Conservation (phyloP, 2,113 vertebrate species). For the Garra rufa region DNA sequence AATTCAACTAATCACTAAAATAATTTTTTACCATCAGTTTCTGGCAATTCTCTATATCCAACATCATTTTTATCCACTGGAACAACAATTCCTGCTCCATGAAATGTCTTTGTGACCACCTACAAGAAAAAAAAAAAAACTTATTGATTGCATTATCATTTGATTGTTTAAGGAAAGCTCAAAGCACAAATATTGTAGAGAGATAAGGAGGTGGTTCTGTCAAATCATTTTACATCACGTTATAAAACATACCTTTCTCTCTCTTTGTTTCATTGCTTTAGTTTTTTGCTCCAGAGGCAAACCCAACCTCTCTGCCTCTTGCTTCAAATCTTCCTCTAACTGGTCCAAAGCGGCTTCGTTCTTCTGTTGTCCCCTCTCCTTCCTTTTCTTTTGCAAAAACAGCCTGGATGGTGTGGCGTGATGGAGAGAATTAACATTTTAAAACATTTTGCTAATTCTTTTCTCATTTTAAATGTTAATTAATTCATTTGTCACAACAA, state of each 20-base stretch:
- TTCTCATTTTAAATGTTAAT: not conserved
- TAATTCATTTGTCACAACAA: not conserved
- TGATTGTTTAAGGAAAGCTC: too few species aligned
- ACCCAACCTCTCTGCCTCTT: conserved; percentile 79
- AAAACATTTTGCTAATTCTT: not conserved
- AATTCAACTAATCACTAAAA: not conserved
- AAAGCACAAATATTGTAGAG: too few species aligned
- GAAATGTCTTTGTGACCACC: conserved; percentile 95
- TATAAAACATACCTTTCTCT: conserved; percentile 84
- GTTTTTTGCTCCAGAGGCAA: conserved; percentile 89
- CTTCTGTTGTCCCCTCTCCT: conserved; percentile 80
- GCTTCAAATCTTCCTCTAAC: conserved; percentile 83
- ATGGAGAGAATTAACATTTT: not conserved
- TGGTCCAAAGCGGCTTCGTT: conserved; percentile 73
- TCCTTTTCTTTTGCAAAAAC: conserved; percentile 83
- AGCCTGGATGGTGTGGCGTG: conserved; percentile 71
- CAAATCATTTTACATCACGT: not conserved
- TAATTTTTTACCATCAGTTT: conserved; percentile 84
- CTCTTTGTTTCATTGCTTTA: conserved; percentile 88
- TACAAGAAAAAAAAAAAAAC: conserved; percentile 56
- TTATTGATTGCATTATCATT: not conserved
- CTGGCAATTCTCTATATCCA: conserved; percentile 94
- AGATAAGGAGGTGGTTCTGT: not conserved
- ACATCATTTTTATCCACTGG: conserved; percentile 95
- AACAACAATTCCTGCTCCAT: conserved; percentile 91